Percentiles rank a stretch among this genome's conserved stretches.
Evolutionary conservation across 1,140 invertebrate species (phyloP).

Genomic region (Conus ventricosus): DNA sequence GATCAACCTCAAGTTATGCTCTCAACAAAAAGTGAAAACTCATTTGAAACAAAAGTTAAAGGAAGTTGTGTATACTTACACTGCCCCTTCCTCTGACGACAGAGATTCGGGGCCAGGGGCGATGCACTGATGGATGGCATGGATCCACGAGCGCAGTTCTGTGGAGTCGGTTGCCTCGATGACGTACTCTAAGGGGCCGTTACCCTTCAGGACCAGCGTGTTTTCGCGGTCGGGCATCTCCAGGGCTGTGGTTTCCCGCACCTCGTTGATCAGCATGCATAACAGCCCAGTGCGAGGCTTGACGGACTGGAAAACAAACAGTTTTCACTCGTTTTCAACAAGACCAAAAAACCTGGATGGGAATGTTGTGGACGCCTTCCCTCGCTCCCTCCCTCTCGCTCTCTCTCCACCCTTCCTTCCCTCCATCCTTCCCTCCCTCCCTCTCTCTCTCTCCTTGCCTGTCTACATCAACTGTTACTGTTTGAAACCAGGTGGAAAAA

Average conservation of each 20-base stretch:
- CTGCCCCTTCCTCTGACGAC: constrained; percentile 47
- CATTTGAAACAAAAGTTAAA: no score
- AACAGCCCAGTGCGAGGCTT: constrained; percentile 94
- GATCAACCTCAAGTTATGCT: no score
- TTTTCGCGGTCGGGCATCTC: constrained; percentile 98
- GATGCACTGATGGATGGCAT: constrained; percentile 89
- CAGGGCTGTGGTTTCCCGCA: constrained; percentile 92
- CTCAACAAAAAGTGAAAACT: no score
- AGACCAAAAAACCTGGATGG: no score
- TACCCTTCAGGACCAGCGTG: constrained; percentile 96
- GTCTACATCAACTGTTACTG: no score
- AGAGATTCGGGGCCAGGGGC: constrained; percentile 34
- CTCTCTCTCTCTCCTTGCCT: no score
- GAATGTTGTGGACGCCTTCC: no score
- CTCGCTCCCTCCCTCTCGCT: no score
- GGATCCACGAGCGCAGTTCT: constrained; percentile 94
- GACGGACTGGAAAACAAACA: constrained; percentile 74
- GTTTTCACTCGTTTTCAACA: background rate
- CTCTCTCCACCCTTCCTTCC: no score
- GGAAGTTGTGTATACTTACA: constrained; percentile 44
- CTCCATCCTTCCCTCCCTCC: no score
- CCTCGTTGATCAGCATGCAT: constrained; percentile 95
- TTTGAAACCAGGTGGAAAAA: no score
- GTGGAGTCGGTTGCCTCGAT: constrained; percentile 92
- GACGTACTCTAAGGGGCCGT: constrained; percentile 95